Percentiles rank a stretch among this genome's conserved stretches.
Conservation (phyloP, 2,797 vertebrate genomes). For the Premnoplex brunnescens region DNA sequence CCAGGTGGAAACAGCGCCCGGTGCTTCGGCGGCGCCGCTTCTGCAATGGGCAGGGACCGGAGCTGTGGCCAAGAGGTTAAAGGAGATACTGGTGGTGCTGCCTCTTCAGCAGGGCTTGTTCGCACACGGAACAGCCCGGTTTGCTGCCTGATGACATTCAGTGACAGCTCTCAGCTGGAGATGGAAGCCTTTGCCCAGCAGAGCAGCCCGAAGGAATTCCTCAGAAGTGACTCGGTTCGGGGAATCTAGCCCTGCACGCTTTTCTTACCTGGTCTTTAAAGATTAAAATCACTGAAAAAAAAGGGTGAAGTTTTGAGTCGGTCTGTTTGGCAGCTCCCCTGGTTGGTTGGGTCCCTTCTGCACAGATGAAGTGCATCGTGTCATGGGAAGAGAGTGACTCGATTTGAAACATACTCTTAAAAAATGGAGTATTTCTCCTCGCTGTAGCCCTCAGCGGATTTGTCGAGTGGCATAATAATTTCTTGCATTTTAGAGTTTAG, state of each 20-base stretch:
- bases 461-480: neutral
- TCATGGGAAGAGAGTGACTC: neutral
- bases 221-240: neutral
- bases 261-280: neutral
- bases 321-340: neutral
- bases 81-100: neutral
- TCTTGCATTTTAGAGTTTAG: neutral
- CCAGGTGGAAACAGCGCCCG: neutral
- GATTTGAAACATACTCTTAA: neutral
- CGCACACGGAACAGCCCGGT: neutral
- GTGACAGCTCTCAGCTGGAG: constrained; percentile 36
- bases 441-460: neutral
- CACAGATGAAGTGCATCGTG: neutral
- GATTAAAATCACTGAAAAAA: neutral
- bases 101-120: neutral
- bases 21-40: neutral
- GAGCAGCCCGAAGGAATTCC: neutral
- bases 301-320: neutral
- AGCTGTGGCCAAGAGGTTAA: neutral
- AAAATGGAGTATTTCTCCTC: neutral
- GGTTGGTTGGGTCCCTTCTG: neutral
- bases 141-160: neutral
- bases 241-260: neutral
- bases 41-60: neutral
- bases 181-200: neutral